Conservation (phyloP, 2,797 vertebrate genomes). For the Sardinella longiceps region DNA sequence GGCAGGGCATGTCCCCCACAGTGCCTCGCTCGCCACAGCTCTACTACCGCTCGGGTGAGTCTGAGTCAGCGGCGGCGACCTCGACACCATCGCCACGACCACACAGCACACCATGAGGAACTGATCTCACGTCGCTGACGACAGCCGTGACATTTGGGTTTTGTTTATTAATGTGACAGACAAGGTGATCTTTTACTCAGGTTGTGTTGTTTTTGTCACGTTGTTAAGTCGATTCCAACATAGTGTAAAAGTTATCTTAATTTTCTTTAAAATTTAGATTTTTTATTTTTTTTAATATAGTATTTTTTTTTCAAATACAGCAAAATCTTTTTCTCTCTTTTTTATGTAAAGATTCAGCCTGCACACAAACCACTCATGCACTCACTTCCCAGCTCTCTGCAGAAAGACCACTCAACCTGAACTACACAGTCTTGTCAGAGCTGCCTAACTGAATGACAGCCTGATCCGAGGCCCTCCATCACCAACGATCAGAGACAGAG, state of each 20-base stretch:
- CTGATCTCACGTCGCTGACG: not conserved
- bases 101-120: not conserved
- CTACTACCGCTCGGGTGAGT: constrained; percentile 91
- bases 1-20: constrained; percentile 86
- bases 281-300: not conserved
- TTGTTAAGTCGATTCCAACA: not conserved
- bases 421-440: not conserved
- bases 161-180: not conserved
- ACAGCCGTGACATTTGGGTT: constrained; percentile 5
- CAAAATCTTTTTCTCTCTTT: not conserved
- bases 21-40: constrained; percentile 88
- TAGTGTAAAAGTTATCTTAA: too few species aligned
- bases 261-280: too few species aligned
- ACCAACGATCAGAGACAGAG: not conserved
- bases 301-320: not conserved
- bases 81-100: not conserved
- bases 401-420: not conserved
- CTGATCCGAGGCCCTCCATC: not conserved
- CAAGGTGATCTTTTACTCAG: not conserved
- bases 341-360: not conserved
- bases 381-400: constrained; percentile 12
- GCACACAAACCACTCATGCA: constrained; percentile 7
- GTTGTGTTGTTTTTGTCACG: not conserved
- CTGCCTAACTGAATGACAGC: not conserved
- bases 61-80: constrained; percentile 66